Evolutionary conservation across 2,113 vertebrate species (phyloP), one percentile per base, ranked within the genome.

Genomic region (Zonotrichia leucophrys): DNA sequence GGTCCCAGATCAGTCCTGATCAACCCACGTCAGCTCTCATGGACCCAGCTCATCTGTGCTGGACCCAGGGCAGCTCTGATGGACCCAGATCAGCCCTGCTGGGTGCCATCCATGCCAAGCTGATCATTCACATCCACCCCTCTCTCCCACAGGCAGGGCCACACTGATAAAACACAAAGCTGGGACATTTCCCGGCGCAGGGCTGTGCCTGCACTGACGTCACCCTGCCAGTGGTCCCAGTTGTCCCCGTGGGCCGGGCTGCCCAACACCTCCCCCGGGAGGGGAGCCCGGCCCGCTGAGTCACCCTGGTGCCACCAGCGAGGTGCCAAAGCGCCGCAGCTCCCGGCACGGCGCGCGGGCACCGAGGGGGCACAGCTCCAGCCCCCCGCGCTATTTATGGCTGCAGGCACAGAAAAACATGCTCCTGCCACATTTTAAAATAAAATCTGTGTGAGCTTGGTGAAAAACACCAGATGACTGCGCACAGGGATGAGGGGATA

Each of bases 121-220:
- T 66, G 69, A 8, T 10, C 81, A 28, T 5, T 1, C 13, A 1
- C 39, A 33, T 27, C 9, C 68, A 5, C 13, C 39, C 0, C n/a
- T 8, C 5, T 6, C 7, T 2, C 8, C 3, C n/a, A 1, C 60
- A 9, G 50, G 0, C 60, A 16, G 50, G 24, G 35, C 41, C 28
- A 1, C 47, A 1, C 4, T 5, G 3, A 10, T 9, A 1, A 7
- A 6, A 5, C 0, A 15, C 59, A 5, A 0, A 0, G 3, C 0
- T 23, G 69, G 59, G 12, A 7, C 1, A 2, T 20, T 16, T 21
- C 60, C 70, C 1, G 15, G 28, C n/a, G 42, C 82, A 5, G 69
- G 59, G 82, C 69, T n/a, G 12, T 24, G 66, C 63, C 55, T 22
- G 55, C 33, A 4, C 3, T 68, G 27, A n/a, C 4, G 55, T 55